Evolutionary conservation across 2,888 invertebrate species (phyloP).

Genomic region (Caenorhabditis sulstoni): DNA sequence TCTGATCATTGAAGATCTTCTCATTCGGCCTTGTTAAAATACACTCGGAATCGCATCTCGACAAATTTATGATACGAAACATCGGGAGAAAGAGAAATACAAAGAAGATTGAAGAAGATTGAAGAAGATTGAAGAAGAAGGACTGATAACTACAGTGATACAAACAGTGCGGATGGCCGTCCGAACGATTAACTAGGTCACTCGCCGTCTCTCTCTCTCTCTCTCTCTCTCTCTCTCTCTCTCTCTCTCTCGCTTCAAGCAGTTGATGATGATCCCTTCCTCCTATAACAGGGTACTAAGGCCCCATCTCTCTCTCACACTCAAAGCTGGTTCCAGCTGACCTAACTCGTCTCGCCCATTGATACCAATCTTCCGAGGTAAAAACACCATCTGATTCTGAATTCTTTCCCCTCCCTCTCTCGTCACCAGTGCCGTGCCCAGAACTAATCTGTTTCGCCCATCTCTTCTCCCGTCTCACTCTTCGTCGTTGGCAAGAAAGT

Average conservation of each 20-base stretch:
- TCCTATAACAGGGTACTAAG: not conserved
- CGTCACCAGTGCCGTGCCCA: constrained; percentile 28
- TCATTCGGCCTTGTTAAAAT: too few relatives aligned
- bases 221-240: not conserved
- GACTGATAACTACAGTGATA: too few relatives aligned
- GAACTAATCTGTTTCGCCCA: constrained; percentile 34
- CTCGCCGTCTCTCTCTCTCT: not conserved
- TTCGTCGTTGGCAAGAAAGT: constrained; percentile 7
- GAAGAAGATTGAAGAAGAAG: too few relatives aligned
- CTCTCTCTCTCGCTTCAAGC: not conserved
- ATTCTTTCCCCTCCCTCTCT: not conserved
- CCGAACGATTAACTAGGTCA: not conserved
- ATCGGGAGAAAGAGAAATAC: too few relatives aligned
- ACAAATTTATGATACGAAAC: too few relatives aligned
- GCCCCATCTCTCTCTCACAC: not conserved
- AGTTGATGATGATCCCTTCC: not conserved
- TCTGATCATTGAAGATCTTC: too few relatives aligned
- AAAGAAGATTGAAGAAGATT: too few relatives aligned
- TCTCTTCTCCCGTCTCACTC: constrained; percentile 33
- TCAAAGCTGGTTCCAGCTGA: constrained; percentile 30
- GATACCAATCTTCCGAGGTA: constrained; percentile 11
- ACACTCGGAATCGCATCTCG: too few relatives aligned
- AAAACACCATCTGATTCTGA: constrained; percentile 44
- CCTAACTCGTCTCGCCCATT: not conserved
- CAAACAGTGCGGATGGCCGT: too few relatives aligned